Evolutionary conservation across 1,140 invertebrate genomes (phyloP).

Genomic region (Galendromus occidentalis): DNA sequence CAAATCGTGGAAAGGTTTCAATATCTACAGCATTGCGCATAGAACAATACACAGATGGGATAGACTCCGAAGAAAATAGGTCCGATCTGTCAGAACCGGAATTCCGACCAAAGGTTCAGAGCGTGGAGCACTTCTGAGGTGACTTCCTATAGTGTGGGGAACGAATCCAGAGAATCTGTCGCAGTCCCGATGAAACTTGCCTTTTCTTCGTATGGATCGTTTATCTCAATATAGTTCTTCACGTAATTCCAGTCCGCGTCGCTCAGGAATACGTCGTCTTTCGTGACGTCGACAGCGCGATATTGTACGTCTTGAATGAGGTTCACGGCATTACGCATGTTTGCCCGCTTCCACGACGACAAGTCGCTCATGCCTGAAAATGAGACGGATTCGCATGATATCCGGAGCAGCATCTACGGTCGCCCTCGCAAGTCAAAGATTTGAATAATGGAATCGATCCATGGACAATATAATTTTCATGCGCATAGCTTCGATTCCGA

Average conservation of each 20-base stretch:
- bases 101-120: no score
- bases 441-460: no score
- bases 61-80: no score
- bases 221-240: conserved; percentile 24
- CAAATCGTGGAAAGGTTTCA: no score
- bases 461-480: not conserved
- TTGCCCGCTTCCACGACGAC: conserved; percentile 25
- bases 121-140: no score
- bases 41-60: no score
- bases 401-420: conserved; percentile 1
- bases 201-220: conserved; percentile 20
- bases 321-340: conserved; percentile 28
- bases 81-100: no score
- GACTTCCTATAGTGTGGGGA: no score
- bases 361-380: conserved; percentile 27
- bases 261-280: conserved; percentile 30
- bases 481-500: not conserved
- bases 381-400: not conserved
- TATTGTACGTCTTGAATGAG: conserved; percentile 24
- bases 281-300: conserved; percentile 25
- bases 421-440: not conserved
- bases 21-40: no score
- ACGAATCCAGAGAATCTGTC: no score
- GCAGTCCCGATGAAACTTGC: not conserved
- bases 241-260: conserved; percentile 31